These are phyloP conservation scores for Pachyseris speciosa DNA, from an alignment of 64 coral and sea anemone species.

Conservation along the genomic window DNA sequence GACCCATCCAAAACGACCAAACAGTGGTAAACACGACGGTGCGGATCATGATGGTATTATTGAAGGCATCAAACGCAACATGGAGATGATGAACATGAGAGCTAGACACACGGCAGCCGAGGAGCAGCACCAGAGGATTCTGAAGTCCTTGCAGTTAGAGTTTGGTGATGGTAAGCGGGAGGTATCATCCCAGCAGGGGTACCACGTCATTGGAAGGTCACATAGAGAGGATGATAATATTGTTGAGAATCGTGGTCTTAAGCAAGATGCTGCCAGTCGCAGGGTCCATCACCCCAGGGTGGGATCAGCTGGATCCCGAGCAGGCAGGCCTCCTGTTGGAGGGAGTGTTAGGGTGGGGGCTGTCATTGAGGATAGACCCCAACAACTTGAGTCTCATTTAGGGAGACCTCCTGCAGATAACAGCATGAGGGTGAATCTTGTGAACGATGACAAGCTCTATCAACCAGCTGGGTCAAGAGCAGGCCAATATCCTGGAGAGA, in stretches of 20 bases:
- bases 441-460: neutral
- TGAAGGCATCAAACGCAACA: constrained; percentile 63
- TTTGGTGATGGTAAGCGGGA: constrained; percentile 16
- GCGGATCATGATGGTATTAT: constrained; percentile 51
- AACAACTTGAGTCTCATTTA: neutral
- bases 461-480: neutral
- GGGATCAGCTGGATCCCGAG: constrained; percentile 54
- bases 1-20: neutral
- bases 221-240: neutral
- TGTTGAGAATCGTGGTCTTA: neutral
- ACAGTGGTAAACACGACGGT: neutral
- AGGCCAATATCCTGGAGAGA: neutral
- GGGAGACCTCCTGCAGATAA: constrained; percentile 1
- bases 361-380: neutral
- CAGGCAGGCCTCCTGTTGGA: neutral
- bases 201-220: neutral
- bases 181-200: neutral
- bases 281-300: constrained; percentile 53
- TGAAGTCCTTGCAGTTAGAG: constrained; percentile 18
- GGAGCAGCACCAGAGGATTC: constrained; percentile 47
- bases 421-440: neutral
- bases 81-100: constrained; percentile 65
- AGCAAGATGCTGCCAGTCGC: neutral
- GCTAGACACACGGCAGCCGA: constrained; percentile 39
- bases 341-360: neutral